phyloP scores from a whole-genome alignment of 2,888 invertebrate genomes.

The Pterobdella sp. region DNA sequence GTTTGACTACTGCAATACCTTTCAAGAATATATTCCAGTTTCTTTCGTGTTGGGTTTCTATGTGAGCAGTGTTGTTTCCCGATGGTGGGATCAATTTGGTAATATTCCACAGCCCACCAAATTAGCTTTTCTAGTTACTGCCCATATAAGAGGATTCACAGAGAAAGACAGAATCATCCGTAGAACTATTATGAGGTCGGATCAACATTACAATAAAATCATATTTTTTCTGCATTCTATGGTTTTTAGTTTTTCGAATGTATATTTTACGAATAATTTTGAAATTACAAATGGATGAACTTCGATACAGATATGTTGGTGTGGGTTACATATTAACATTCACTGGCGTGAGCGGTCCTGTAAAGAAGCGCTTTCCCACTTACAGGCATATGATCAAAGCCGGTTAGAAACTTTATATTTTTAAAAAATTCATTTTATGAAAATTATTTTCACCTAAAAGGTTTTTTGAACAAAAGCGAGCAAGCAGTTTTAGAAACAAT shows the following conservation, averaged over 20 bases:
- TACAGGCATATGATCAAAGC: conserved; percentile 47
- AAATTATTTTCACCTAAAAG: conserved; percentile 45
- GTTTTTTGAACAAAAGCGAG: conserved; percentile 59
- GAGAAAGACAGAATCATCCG: conserved; percentile 59
- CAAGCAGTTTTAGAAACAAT: conserved; percentile 57
- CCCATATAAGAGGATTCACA: conserved; percentile 46
- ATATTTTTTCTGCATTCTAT: no score
- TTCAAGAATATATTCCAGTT: conserved; percentile 80
- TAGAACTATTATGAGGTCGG: conserved; percentile 34
- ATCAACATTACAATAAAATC: neutral
- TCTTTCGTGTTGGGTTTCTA: conserved; percentile 90
- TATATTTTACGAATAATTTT: no score
- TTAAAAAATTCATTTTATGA: neutral
- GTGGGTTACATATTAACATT: neutral
- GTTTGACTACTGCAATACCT: conserved; percentile 74
- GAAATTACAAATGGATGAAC: neutral
- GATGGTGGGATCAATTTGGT: conserved; percentile 80
- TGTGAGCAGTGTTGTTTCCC: conserved; percentile 80
- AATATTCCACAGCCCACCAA: conserved; percentile 18
- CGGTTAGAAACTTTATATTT: conserved; percentile 40
- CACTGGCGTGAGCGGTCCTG: neutral
- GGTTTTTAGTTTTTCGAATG: no score
- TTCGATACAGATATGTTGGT: neutral
- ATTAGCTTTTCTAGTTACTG: conserved; percentile 16
- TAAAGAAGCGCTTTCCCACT: conserved; percentile 1